phyloP scores from a whole-genome alignment of 2,888 invertebrate species.

The Pollenia amentaria region DNA sequence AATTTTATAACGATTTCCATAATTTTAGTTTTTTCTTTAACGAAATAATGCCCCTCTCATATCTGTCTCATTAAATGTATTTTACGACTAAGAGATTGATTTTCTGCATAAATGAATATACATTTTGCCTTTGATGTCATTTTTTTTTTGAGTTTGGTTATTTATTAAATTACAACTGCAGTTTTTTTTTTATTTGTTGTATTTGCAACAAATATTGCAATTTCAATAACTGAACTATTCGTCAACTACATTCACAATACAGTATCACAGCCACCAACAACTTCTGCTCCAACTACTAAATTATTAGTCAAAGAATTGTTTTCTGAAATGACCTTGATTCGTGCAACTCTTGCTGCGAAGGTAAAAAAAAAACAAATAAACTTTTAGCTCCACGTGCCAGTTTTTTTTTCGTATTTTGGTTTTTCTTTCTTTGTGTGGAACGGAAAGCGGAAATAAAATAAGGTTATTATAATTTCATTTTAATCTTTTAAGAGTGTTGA shows the following conservation, averaged over 20 bases:
- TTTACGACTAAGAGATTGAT: no score
- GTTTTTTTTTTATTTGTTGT: constrained; percentile 30
- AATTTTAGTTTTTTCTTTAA: constrained; percentile 17
- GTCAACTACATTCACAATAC: not conserved
- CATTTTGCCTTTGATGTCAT: constrained; percentile 5
- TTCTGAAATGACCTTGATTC: constrained; percentile 52
- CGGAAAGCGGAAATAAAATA: not conserved
- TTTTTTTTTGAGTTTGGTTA: constrained; percentile 33
- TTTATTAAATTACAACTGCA: constrained; percentile 58
- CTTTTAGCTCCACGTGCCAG: constrained; percentile 35
- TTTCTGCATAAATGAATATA: constrained; percentile 8
- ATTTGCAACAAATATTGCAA: constrained; percentile 26
- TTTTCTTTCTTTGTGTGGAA: not conserved
- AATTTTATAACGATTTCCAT: constrained; percentile 44
- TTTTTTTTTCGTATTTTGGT: not conserved
- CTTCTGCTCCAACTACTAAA: constrained; percentile 2
- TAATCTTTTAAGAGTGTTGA: not conserved
- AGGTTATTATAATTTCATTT: constrained; percentile 11
- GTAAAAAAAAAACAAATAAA: not conserved
- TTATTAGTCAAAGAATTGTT: constrained; percentile 31
- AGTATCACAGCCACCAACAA: not conserved
- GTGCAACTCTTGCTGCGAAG: not conserved
- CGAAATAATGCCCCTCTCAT: not conserved
- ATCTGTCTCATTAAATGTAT: not conserved
- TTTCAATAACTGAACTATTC: not conserved